Evolutionary conservation across 2,888 invertebrate species (phyloP), one percentile per base, ranked within the genome.

Genomic region (Ophioninae sp.): DNA sequence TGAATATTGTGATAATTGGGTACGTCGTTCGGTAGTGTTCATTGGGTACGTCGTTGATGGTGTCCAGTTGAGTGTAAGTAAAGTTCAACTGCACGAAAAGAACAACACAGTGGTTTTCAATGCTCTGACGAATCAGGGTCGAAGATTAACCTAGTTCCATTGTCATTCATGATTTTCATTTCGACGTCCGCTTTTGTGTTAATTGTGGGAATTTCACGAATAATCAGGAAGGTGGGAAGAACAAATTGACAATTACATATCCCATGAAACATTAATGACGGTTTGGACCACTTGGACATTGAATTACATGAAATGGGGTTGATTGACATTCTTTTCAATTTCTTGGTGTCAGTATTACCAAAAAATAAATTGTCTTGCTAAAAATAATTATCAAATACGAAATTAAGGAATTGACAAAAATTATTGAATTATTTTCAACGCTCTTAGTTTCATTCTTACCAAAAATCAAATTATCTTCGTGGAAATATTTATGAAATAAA

Each of bases 61-160:
- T 59, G 5, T 22, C 39, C 20, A 22, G 63, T 78, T n/a, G 1
- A 30, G 39, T 78, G 73, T 73, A 44, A 68, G 77, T 78, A 51
- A 6, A 69, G 58, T 10, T 8, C 20, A 22, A n/a, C n/a, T 10
- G 30, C 22, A 20, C 17, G 37, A 9, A 23, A 59, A 76, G 67
- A 41, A 58, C 41, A 67, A 59, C 67, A 59, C 67, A 59, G 65
- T 68, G 58, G n/a, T 65, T 30, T 68, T 39, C 8, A 65, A 44
- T 10, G 20, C n/a, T 65, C 23, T 41, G 7, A 41, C 41, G 51
- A 23, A 51, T 37, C 44, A 9, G 20, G 3, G n/a, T 20, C 44
- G 63, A 10, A 44, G n/a, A 51, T 13, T 51, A 5, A 13, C 10
- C 6, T 9, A 51, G n/a, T 37, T n/a, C 2, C 30, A 23, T 30